A percentile compares a stretch with the other conserved stretches of the same genome.
Conservation (phyloP, 2,113 vertebrate species). For the Tachysurus vachellii region DNA sequence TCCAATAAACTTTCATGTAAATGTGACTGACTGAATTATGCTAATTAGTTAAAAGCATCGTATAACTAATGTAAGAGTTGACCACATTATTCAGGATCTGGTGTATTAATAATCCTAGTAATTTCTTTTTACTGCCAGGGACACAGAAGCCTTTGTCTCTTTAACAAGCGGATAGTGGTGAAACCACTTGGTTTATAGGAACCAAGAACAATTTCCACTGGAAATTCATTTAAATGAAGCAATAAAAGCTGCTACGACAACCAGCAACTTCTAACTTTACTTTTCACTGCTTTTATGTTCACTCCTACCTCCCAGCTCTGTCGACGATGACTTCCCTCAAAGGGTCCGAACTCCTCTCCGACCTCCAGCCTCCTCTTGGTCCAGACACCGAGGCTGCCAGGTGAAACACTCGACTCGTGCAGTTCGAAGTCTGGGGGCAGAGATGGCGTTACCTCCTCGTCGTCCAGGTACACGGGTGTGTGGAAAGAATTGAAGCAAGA, state of each 20-base stretch:
- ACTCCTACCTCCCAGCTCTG: constrained; percentile 93
- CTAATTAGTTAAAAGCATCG: constrained; percentile 15
- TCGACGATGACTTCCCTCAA: constrained; percentile 76
- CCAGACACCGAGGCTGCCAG: constrained; percentile 88
- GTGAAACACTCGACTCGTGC: constrained; percentile 81
- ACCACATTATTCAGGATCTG: neutral
- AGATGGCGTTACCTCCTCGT: constrained; percentile 76
- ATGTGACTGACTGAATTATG: constrained; percentile 20
- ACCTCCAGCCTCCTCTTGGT: constrained; percentile 84
- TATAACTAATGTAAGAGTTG: neutral
- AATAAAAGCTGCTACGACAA: neutral
- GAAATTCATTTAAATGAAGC: neutral
- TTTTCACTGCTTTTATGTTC: neutral
- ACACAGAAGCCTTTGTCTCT: neutral
- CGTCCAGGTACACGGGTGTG: constrained; percentile 66
- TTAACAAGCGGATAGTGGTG: neutral
- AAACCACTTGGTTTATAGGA: neutral
- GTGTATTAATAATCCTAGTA: neutral
- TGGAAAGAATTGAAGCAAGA: constrained; percentile 83
- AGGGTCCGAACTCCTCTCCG: constrained; percentile 92
- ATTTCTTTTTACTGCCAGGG: neutral
- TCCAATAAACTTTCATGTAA: neutral
- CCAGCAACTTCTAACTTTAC: neutral
- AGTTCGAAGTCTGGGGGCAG: constrained; percentile 91
- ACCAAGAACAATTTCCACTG: neutral